Evolutionary conservation across 2,797 vertebrate genomes (phyloP).

Genomic region (Huso huso): DNA sequence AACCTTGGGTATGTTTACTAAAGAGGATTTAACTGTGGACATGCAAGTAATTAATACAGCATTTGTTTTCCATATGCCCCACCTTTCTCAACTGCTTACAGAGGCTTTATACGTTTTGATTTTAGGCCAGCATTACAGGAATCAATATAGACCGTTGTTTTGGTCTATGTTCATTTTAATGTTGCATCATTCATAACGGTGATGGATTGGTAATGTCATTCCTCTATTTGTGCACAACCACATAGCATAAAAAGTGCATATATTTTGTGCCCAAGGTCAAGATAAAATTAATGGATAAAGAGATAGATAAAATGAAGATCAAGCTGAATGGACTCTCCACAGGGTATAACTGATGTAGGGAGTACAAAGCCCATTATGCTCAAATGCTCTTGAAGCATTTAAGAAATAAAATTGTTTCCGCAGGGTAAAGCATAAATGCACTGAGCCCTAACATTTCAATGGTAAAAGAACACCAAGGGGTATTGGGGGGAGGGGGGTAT

Average conservation of each 20-base stretch:
- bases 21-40: too few relatives aligned
- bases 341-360: slow-evolving; percentile 61
- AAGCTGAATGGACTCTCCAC: slow-evolving; percentile 69
- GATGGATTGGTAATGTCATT: slow-evolving; percentile 75
- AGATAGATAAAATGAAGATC: slow-evolving; percentile 79
- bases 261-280: slow-evolving; percentile 74
- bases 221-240: slow-evolving; percentile 64
- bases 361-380: slow-evolving; percentile 73
- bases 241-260: slow-evolving; percentile 56
- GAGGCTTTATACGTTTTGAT: background rate
- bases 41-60: too few relatives aligned
- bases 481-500: slow-evolving; percentile 22
- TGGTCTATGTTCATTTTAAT: slow-evolving; percentile 71
- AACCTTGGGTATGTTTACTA: too few relatives aligned
- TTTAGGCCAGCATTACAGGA: slow-evolving; percentile 20
- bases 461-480: slow-evolving; percentile 50
- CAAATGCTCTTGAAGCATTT: slow-evolving; percentile 63
- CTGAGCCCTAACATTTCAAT: slow-evolving; percentile 44
- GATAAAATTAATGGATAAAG: slow-evolving; percentile 82
- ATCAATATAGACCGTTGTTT: slow-evolving; percentile 65
- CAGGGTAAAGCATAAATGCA: slow-evolving; percentile 61
- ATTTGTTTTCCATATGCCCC: too few relatives aligned
- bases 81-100: too few relatives aligned
- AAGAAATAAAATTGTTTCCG: slow-evolving; percentile 63
- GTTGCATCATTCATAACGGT: slow-evolving; percentile 80